A percentile compares a stretch with the other conserved stretches of the same genome.
Evolutionary conservation across 1,140 invertebrate species (phyloP).

Genomic region (Lucilia cuprina): DNA sequence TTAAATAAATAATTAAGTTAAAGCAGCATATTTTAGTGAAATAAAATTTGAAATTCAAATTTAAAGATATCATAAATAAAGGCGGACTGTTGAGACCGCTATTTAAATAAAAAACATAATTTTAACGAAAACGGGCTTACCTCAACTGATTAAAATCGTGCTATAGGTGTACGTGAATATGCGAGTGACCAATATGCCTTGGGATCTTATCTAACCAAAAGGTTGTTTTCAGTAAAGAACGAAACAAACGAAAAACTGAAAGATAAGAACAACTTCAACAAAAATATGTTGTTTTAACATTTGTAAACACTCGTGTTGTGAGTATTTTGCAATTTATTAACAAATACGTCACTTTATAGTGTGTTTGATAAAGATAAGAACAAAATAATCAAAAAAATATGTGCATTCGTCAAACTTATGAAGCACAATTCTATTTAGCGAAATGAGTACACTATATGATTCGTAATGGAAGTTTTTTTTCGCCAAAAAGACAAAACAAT

Average conservation of each 20-base stretch:
- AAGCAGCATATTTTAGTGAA: too few species aligned
- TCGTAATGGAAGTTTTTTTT: neutral
- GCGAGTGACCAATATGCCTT: neutral
- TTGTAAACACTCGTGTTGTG: neutral
- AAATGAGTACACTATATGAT: neutral
- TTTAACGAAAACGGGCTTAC: too few species aligned
- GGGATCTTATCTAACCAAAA: neutral
- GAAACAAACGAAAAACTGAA: neutral
- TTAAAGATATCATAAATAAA: too few species aligned
- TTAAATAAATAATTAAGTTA: too few species aligned
- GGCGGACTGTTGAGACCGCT: too few species aligned
- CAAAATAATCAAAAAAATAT: neutral
- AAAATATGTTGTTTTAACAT: neutral
- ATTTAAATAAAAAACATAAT: too few species aligned
- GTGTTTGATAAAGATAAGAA: neutral
- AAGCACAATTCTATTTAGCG: neutral
- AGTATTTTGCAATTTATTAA: neutral
- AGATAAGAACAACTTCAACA: slow-evolving; percentile 1
- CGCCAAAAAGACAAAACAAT: neutral
- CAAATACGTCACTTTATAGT: neutral
- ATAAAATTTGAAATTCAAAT: too few species aligned
- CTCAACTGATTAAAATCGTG: neutral
- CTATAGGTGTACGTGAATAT: neutral
- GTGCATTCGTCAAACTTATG: neutral
- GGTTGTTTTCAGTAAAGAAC: neutral